Evolutionary conservation across 2,113 vertebrate genomes (phyloP).

Genomic region (Motacilla alba): DNA sequence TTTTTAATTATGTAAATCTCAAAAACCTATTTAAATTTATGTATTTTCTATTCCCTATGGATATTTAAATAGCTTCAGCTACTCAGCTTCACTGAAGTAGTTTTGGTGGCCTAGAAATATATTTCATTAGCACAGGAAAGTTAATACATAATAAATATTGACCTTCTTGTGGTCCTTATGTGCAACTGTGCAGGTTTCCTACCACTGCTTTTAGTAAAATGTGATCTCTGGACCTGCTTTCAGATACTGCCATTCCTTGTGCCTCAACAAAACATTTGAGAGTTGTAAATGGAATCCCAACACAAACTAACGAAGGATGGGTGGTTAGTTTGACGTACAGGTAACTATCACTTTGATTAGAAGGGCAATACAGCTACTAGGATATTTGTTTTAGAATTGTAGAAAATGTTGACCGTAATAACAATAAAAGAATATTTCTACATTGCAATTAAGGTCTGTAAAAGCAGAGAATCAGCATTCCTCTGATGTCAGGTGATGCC

Average conservation of each 20-base stretch:
- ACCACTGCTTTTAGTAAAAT: conserved; percentile 59
- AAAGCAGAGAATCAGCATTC: background rate
- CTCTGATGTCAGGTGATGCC: background rate
- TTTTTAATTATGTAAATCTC: background rate
- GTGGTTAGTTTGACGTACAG: conserved; percentile 97
- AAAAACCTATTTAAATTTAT: background rate
- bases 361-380: background rate
- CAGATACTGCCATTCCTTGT: conserved; percentile 77
- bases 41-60: background rate
- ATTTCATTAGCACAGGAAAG: background rate
- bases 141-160: background rate
- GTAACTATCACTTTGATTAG: conserved; percentile 71
- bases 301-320: conserved; percentile 89
- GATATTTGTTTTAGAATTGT: background rate
- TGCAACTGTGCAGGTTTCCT: conserved; percentile 49
- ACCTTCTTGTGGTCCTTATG: conserved; percentile 36
- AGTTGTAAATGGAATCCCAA: conserved; percentile 90
- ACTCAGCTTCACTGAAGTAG: background rate
- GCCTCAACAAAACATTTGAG: conserved; percentile 80
- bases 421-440: background rate
- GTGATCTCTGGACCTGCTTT: conserved; percentile 65
- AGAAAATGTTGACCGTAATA: background rate
- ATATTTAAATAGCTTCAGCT: background rate
- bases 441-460: background rate
- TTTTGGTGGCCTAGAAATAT: background rate